A percentile compares a stretch with the other conserved stretches of the same genome.
These are phyloP conservation scores for Acronicta psi DNA, from an alignment of 2,888 invertebrate species.

Conservation along the genomic window DNA sequence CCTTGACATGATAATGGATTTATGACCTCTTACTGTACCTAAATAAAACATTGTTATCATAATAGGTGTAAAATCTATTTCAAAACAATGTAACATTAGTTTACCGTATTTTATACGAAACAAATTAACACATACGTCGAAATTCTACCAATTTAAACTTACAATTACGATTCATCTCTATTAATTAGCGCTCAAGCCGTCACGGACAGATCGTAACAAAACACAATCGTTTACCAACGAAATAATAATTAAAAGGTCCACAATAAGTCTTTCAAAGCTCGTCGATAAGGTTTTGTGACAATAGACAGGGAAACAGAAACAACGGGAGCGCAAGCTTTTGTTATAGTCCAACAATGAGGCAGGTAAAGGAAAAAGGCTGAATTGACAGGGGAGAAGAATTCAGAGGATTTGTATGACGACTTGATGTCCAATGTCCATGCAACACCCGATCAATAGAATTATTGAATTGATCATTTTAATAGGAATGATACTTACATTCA, in stretches of 20 bases:
- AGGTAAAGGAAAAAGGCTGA: slow-evolving; percentile 79
- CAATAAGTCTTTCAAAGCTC: slow-evolving; percentile 58
- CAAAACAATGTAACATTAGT: too few species aligned
- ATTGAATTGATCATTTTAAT: slow-evolving; percentile 11
- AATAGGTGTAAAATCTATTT: too few species aligned
- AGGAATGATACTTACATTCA: too few species aligned
- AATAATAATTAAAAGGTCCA: slow-evolving; percentile 55
- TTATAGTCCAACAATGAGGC: slow-evolving; percentile 74
- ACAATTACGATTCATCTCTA: slow-evolving; percentile 8
- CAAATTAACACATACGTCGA: neutral
- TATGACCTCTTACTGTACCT: too few species aligned
- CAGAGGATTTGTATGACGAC: slow-evolving; percentile 59
- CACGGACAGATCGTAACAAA: slow-evolving; percentile 27
- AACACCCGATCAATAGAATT: slow-evolving; percentile 41
- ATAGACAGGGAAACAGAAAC: slow-evolving; percentile 76
- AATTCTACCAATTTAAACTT: neutral
- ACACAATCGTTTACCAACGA: slow-evolving; percentile 36
- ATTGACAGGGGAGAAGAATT: slow-evolving; percentile 64
- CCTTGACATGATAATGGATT: too few species aligned
- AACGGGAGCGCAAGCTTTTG: slow-evolving; percentile 72
- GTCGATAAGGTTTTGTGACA: slow-evolving; percentile 74
- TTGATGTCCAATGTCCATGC: slow-evolving; percentile 30
- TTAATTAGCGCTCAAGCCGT: slow-evolving; percentile 17
- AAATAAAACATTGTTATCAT: too few species aligned
- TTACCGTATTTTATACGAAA: neutral